Percentiles rank a stretch among this genome's conserved stretches.
Evolutionary conservation across 2,888 invertebrate genomes (phyloP).

Genomic region (Archips crataeganus): DNA sequence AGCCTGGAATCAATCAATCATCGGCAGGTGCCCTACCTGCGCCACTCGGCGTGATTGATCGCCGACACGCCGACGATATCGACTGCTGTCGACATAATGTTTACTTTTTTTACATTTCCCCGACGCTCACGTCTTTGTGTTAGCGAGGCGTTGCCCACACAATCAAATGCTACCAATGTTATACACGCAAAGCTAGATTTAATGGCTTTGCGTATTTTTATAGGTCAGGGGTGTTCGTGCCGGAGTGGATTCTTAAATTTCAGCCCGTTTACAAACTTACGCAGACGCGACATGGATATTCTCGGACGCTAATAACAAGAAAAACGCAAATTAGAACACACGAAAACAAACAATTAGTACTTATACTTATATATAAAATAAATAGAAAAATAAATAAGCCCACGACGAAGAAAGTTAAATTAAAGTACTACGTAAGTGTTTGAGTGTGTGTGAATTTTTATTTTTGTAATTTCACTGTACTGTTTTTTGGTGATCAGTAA

Average conservation of each 20-base stretch:
- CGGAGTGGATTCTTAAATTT: neutral
- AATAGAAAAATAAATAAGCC: too few relatives aligned
- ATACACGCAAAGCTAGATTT: neutral
- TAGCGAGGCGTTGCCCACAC: neutral
- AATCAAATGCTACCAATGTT: constrained; percentile 17
- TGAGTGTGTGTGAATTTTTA: too few relatives aligned
- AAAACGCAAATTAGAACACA: too few relatives aligned
- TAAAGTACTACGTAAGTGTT: too few relatives aligned
- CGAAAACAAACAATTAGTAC: too few relatives aligned
- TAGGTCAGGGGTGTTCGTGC: neutral
- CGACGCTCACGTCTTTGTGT: constrained; percentile 8
- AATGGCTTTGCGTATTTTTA: constrained; percentile 8
- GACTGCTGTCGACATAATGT: constrained; percentile 28
- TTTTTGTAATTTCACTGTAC: too few relatives aligned
- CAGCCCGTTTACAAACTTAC: neutral
- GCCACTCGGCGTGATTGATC: constrained; percentile 38
- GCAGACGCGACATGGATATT: neutral
- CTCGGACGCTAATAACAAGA: neutral
- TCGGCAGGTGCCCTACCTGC: constrained; percentile 40
- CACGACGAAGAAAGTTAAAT: too few relatives aligned
- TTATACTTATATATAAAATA: too few relatives aligned
- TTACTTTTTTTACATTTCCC: constrained; percentile 29
- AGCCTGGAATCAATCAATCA: constrained; percentile 38
- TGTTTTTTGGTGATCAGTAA: too few relatives aligned
- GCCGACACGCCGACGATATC: constrained; percentile 14